Evolutionary conservation across 2,113 vertebrate genomes (phyloP).

Genomic region (Mormyrus lacerda): DNA sequence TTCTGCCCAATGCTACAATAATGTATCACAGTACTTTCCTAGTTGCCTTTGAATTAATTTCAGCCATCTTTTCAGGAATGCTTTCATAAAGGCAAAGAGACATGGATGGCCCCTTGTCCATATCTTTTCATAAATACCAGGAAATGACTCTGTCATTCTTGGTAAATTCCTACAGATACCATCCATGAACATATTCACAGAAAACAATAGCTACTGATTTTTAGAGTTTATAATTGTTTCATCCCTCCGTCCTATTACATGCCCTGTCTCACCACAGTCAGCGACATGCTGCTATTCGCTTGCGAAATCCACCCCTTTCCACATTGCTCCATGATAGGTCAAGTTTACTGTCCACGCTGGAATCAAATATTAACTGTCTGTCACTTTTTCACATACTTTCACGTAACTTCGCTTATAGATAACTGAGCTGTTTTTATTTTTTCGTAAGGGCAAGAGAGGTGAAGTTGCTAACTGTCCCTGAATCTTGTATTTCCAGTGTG

Average conservation of each 20-base stretch:
- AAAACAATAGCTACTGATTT: not conserved
- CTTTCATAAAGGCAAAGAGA: not conserved
- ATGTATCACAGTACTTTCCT: not conserved
- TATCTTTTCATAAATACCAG: not conserved
- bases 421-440: not conserved
- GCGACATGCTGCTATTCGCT: not conserved
- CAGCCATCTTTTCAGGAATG: not conserved
- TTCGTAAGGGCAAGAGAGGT: not conserved
- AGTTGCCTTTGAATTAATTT: not conserved
- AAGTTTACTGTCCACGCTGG: not conserved
- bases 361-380: not conserved
- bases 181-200: not conserved
- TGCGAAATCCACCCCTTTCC: not conserved
- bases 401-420: not conserved
- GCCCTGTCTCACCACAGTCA: not conserved
- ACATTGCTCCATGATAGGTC: not conserved
- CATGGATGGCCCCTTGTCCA: not conserved
- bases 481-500: not conserved
- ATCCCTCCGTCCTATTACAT: not conserved
- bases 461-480: not conserved
- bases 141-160: not conserved
- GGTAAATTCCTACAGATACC: not conserved
- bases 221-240: not conserved
- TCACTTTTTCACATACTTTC: not conserved
- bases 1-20: too few species aligned